These are phyloP conservation scores for Agrotis exclamationis DNA, from an alignment of 2,888 invertebrate genomes.

Conservation along the genomic window DNA sequence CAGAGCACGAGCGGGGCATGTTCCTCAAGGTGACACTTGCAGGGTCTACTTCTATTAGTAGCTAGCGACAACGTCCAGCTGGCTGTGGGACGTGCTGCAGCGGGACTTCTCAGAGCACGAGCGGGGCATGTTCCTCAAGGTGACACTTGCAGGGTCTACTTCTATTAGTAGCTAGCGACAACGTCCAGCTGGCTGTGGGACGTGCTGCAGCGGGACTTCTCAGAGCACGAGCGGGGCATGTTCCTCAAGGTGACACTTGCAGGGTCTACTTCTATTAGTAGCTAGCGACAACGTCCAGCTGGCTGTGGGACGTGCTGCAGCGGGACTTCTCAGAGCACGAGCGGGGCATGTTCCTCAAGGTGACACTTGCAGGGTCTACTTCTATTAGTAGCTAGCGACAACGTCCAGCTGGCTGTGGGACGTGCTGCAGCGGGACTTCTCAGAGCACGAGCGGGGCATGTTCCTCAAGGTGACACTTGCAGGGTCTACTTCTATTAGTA, in stretches of 20 bases:
- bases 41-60: no score
- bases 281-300: no score
- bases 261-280: no score
- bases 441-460: conserved; percentile 96
- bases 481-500: no score
- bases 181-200: conserved; percentile 99
- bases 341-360: conserved; percentile 98
- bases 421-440: conserved; percentile 98
- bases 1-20: conserved; percentile 96
- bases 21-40: conserved; percentile 96
- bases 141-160: conserved; percentile 70
- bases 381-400: no score
- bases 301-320: conserved; percentile 99
- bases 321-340: conserved; percentile 98
- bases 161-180: no score
- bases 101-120: conserved; percentile 98
- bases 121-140: conserved; percentile 98
- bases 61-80: no score
- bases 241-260: conserved; percentile 96
- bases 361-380: conserved; percentile 70
- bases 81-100: conserved; percentile 99
- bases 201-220: conserved; percentile 98
- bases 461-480: conserved; percentile 96
- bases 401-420: conserved; percentile 99
- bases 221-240: conserved; percentile 96